These are phyloP conservation scores for Aplysina aerophoba DNA, from an alignment of 37 sponge, comb jelly and placozoan genomes.

Conservation along the genomic window DNA sequence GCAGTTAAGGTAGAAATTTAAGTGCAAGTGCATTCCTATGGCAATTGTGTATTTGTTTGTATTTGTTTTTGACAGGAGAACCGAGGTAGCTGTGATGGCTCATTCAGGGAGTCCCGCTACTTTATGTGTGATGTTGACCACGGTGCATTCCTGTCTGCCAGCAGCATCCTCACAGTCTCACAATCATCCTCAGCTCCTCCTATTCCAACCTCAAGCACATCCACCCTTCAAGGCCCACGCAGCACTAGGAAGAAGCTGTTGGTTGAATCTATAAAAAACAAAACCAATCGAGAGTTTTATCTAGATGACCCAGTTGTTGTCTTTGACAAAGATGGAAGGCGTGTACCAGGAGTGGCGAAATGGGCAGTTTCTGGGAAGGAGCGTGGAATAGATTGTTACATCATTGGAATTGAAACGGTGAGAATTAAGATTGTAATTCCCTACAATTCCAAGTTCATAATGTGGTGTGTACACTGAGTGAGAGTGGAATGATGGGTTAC, in stretches of 20 bases:
- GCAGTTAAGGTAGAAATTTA: too few relatives aligned
- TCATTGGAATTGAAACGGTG: conserved; percentile 16
- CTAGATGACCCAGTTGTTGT: background rate
- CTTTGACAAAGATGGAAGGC: background rate
- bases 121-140: background rate
- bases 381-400: background rate
- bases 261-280: background rate
- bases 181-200: background rate
- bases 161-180: background rate
- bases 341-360: background rate
- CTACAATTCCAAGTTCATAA: too few relatives aligned
- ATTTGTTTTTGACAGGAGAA: background rate
- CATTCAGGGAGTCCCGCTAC: background rate
- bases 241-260: background rate
- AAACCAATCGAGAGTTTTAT: background rate
- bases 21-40: too few relatives aligned
- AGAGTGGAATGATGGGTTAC: too few relatives aligned
- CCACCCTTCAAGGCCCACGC: background rate
- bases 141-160: background rate
- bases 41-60: too few relatives aligned
- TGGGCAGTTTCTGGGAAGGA: conserved; percentile 4
- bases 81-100: conserved; percentile 6
- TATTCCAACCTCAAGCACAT: background rate
- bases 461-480: too few relatives aligned
- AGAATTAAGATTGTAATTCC: too few relatives aligned